Base-by-base conservation (phyloP, 1,140 invertebrate genomes). In the Drosophila baimaii region DNA sequence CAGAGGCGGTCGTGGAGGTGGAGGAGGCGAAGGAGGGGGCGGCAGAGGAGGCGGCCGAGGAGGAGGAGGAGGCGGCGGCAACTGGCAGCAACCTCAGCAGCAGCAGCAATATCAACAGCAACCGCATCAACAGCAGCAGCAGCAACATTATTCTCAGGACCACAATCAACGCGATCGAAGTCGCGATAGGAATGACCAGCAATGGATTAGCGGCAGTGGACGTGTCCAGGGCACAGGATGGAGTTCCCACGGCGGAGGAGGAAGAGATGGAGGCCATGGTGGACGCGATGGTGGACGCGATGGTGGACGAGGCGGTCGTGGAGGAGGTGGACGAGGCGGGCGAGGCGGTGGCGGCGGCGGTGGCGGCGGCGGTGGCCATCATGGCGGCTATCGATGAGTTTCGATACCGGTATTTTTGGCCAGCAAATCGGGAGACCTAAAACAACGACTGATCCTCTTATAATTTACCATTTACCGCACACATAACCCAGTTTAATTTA, bases 191-290 rank as follows among this genome's bases (percentile, higher is more conserved):
- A 71, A 86, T 43, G 51, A 82, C 15, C 77, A 77, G 51, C 74
- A 81, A 46, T 86, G 90, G 88, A 62, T 79, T 3, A 62, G 54
- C 13, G 85, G 74, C 5, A 91, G 90, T 51, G 90, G 90, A 44
- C 90, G 90, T 37, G 90, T 91, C 0, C 90, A 91, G 29, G 90
- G 90, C 33, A 58, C 77, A 3, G 90, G 90, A n/a, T 91, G 90
- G 90, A 77, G 75, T 56, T 74, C 68, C 54, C 59, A 83, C 17
- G 71, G 78, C 2, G 44, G 71, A 13, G 46, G 70, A 2, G 19
- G 79, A 0, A 52, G 75, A 43, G 51, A 62, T 15, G 70, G 69
- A 6, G 91, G 92, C 57, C 91, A 92, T 59, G 81, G 91, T 58
- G 90, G 92, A 8, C 46, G 10, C 3, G 46, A 3, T 5, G 91